These are phyloP conservation scores for Orthonychiurus folsomi DNA, from an alignment of 2,888 invertebrate species.

Conservation along the genomic window DNA sequence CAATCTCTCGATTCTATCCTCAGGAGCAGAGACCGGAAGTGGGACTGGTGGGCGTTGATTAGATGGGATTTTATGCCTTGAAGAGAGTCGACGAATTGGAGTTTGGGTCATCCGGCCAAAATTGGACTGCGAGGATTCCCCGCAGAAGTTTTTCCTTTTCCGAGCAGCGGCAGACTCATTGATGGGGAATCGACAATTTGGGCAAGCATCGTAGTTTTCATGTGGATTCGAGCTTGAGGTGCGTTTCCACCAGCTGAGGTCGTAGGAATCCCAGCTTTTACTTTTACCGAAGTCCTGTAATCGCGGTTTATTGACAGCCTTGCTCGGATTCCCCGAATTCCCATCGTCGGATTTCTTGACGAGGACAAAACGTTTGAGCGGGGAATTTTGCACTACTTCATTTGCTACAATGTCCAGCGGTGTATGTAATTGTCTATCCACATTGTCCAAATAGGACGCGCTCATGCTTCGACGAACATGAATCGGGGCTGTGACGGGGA, in stretches of 20 bases:
- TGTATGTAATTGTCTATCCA: conserved; percentile 43
- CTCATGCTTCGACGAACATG: conserved; percentile 61
- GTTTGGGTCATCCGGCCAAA: not conserved
- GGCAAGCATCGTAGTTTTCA: conserved; percentile 26
- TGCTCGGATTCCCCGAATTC: conserved; percentile 38
- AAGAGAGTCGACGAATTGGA: not conserved
- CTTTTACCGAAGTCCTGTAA: conserved; percentile 64
- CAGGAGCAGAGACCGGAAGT: not conserved
- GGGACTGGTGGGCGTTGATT: not conserved
- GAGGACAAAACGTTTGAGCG: conserved; percentile 65
- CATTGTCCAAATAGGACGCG: conserved; percentile 74
- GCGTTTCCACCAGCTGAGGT: conserved; percentile 47
- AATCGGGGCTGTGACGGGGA: conserved; percentile 25
- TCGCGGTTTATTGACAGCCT: conserved; percentile 40
- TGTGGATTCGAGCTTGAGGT: not conserved
- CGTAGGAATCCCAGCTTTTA: conserved; percentile 75
- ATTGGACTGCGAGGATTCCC: not conserved
- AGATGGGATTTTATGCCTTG: not conserved
- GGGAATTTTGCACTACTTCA: conserved; percentile 64
- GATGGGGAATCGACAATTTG: conserved; percentile 38
- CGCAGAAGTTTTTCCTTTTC: not conserved
- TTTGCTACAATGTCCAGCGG: conserved; percentile 55
- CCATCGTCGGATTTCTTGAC: conserved; percentile 50
- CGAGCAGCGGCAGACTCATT: not conserved
- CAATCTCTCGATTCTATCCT: conserved; percentile 21